phyloP scores from a whole-genome alignment of 2,888 invertebrate species.

The Nycteola revayana region DNA sequence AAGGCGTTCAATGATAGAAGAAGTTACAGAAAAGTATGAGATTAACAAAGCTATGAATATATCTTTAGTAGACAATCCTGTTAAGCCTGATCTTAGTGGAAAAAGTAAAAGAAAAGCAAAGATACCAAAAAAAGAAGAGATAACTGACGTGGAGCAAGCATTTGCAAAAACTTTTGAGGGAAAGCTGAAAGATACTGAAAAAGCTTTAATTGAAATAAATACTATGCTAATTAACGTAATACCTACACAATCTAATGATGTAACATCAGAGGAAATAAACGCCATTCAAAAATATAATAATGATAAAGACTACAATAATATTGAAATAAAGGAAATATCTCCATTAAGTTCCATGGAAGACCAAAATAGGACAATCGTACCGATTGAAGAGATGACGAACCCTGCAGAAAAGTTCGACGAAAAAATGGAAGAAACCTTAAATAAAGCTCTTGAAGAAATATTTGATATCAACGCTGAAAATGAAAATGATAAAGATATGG shows the following conservation, averaged over 20 bases:
- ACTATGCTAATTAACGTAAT: slow-evolving; percentile 40
- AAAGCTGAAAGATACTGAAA: slow-evolving; percentile 61
- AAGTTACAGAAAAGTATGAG: slow-evolving; percentile 57
- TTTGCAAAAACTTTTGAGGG: slow-evolving; percentile 52
- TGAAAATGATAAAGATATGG: slow-evolving; percentile 53
- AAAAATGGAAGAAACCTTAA: slow-evolving; percentile 56
- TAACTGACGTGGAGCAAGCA: slow-evolving; percentile 36
- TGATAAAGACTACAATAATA: slow-evolving; percentile 2
- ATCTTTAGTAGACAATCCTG: slow-evolving; percentile 53
- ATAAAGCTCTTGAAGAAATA: slow-evolving; percentile 54
- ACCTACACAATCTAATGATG: slow-evolving; percentile 5
- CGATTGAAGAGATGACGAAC: too few species aligned
- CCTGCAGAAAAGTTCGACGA: slow-evolving; percentile 50
- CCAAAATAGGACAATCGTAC: too few species aligned
- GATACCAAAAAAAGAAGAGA: slow-evolving; percentile 23
- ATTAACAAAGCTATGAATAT: slow-evolving; percentile 67
- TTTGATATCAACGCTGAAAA: slow-evolving; percentile 50
- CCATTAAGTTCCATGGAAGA: not conserved
- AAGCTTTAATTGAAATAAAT: slow-evolving; percentile 52
- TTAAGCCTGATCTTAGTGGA: slow-evolving; percentile 42
- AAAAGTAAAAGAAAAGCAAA: slow-evolving; percentile 27
- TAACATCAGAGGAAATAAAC: slow-evolving; percentile 1
- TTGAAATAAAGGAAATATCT: slow-evolving; percentile 3
- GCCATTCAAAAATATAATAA: not conserved
- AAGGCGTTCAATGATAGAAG: slow-evolving; percentile 48